phyloP scores from a whole-genome alignment of 2,888 invertebrate species.

The Schizotus pectinicornis region DNA sequence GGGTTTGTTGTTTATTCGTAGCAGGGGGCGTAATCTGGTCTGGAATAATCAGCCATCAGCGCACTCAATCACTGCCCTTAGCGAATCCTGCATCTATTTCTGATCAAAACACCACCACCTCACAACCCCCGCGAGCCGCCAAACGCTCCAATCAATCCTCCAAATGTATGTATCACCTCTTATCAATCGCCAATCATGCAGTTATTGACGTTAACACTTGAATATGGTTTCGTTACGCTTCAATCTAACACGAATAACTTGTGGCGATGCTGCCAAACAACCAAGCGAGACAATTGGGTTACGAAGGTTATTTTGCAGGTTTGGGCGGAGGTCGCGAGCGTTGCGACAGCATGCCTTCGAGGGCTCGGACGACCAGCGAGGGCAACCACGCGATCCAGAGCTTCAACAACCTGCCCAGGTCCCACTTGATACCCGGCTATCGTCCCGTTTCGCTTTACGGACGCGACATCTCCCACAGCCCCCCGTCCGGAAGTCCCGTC shows the following conservation, averaged over 20 bases:
- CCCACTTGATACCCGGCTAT: slow-evolving; percentile 52
- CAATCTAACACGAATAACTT: not conserved
- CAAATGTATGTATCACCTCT: slow-evolving; percentile 54
- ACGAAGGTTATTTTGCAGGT: slow-evolving; percentile 37
- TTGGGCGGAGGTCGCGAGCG: slow-evolving; percentile 65
- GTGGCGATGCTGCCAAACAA: slow-evolving; percentile 3
- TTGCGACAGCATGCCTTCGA: slow-evolving; percentile 83
- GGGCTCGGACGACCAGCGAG: slow-evolving; percentile 72
- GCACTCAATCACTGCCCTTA: slow-evolving; percentile 74
- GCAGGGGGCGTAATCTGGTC: slow-evolving; percentile 52
- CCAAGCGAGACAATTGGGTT: not conserved
- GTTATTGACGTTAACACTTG: not conserved
- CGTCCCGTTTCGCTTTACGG: slow-evolving; percentile 60
- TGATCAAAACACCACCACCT: slow-evolving; percentile 32
- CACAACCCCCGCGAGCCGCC: slow-evolving; percentile 48
- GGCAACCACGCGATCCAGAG: slow-evolving; percentile 56
- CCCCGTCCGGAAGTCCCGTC: slow-evolving; percentile 64
- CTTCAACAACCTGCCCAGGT: slow-evolving; percentile 50
- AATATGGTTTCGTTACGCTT: not conserved
- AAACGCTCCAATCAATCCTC: slow-evolving; percentile 52
- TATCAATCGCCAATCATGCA: not conserved
- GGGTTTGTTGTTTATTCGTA: slow-evolving; percentile 37
- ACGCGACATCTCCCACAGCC: slow-evolving; percentile 56
- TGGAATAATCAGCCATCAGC: slow-evolving; percentile 63
- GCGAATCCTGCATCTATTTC: slow-evolving; percentile 49